Evolutionary conservation across 2,888 invertebrate species (phyloP).

Genomic region (Blastobasis lacticolella): DNA sequence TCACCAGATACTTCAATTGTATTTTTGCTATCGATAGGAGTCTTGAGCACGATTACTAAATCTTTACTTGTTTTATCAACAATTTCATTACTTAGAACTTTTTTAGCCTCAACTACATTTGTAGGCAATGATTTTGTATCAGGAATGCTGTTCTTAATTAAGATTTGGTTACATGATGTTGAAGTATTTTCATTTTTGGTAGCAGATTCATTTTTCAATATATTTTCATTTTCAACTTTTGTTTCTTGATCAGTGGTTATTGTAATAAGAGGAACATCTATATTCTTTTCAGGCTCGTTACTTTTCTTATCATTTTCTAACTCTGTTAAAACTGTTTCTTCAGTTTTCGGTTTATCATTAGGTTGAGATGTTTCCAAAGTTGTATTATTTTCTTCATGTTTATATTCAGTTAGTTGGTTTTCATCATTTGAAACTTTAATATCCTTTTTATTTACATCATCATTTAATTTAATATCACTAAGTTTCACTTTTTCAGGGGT

Average conservation of each 20-base stretch:
- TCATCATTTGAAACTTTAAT: conserved; percentile 10
- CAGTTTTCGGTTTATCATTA: conserved; percentile 2
- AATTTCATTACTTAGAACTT: too few species aligned
- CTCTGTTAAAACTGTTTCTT: background rate
- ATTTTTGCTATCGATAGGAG: too few species aligned
- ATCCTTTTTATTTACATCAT: too few species aligned
- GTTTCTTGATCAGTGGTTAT: conserved; percentile 5
- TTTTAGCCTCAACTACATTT: too few species aligned
- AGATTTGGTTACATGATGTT: background rate
- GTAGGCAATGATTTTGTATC: too few species aligned
- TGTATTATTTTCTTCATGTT: conserved; percentile 12
- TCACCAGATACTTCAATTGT: too few species aligned
- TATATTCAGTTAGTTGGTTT: conserved; percentile 2
- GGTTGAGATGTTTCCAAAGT: conserved; percentile 5
- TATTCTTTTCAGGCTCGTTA: conserved; percentile 4
- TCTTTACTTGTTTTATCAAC: too few species aligned
- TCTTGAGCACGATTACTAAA: too few species aligned
- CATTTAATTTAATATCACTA: too few species aligned
- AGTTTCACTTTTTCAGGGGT: too few species aligned
- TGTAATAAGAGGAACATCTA: background rate
- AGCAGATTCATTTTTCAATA: background rate
- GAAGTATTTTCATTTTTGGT: background rate
- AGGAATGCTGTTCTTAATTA: too few species aligned
- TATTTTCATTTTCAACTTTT: conserved; percentile 8
- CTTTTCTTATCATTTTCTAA: conserved; percentile 6